Percentiles rank a stretch among this genome's conserved stretches.
Evolutionary conservation across 2,888 invertebrate genomes (phyloP).

Genomic region (Mythimna loreyi): DNA sequence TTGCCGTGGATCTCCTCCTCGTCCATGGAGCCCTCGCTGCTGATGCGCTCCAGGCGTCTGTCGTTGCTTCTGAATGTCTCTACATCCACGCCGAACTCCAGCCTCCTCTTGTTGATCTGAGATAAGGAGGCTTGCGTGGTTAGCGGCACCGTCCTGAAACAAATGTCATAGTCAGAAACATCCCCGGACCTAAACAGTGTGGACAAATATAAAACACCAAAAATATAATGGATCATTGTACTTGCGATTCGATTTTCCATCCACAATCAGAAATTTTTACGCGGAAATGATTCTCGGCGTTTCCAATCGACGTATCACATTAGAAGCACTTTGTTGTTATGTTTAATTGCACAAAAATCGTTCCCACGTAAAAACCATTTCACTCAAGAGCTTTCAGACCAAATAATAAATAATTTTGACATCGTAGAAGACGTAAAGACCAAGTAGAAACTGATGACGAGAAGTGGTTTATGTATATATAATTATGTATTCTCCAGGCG

Average conservation of each 20-base stretch:
- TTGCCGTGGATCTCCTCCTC: constrained; percentile 84
- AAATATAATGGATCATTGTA: constrained; percentile 79
- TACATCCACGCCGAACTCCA: constrained; percentile 91
- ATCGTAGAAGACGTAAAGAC: constrained; percentile 66
- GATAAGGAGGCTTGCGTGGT: constrained; percentile 91
- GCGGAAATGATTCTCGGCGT: constrained; percentile 91
- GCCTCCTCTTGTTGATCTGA: constrained; percentile 93
- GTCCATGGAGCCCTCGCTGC: constrained; percentile 86
- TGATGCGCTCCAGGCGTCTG: constrained; percentile 77
- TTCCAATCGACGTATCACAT: constrained; percentile 88
- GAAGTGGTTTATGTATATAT: constrained; percentile 34
- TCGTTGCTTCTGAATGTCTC: constrained; percentile 85
- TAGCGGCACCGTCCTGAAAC: constrained; percentile 89
- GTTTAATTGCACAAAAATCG: constrained; percentile 90
- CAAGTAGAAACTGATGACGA: constrained; percentile 55
- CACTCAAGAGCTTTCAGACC: constrained; percentile 91
- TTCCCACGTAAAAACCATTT: constrained; percentile 91
- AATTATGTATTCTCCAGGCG: constrained; percentile 55
- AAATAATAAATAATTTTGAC: constrained; percentile 78
- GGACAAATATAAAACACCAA: constrained; percentile 64
- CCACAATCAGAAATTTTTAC: constrained; percentile 91
- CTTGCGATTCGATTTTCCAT: constrained; percentile 91
- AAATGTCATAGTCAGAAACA: constrained; percentile 74
- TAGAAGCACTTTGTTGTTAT: constrained; percentile 84
- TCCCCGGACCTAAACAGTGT: constrained; percentile 60